Percentiles rank a stretch among this genome's conserved stretches.
Conservation (phyloP, 2,888 invertebrate species). For the Drosophila cognata region DNA sequence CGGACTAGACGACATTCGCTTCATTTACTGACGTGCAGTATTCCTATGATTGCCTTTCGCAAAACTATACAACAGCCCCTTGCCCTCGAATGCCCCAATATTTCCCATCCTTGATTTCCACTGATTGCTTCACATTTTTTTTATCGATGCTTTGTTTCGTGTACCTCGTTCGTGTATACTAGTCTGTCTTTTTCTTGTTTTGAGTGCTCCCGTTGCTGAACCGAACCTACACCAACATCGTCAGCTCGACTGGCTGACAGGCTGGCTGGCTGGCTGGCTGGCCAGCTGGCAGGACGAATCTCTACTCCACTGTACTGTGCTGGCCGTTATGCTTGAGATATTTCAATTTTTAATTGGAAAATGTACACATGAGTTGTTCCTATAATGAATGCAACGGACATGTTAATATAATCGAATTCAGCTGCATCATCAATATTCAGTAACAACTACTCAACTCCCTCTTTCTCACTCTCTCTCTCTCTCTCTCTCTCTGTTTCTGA, state of each 20-base stretch:
- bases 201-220: not conserved
- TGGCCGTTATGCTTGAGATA: constrained; percentile 73
- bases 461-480: not conserved
- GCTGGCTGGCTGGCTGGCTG: constrained; percentile 8
- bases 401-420: constrained; percentile 61
- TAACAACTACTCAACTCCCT: constrained; percentile 12
- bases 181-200: constrained; percentile 7
- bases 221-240: not conserved
- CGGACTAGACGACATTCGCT: constrained; percentile 33
- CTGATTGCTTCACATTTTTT: constrained; percentile 74
- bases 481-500: not conserved
- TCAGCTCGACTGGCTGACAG: not conserved
- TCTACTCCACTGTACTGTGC: constrained; percentile 7
- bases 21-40: constrained; percentile 77
- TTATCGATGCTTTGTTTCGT: constrained; percentile 61
- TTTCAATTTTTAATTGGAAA: constrained; percentile 84
- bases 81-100: not conserved
- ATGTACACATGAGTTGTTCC: constrained; percentile 82
- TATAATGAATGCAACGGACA: constrained; percentile 77
- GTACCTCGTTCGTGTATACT: constrained; percentile 35
- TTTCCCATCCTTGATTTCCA: constrained; percentile 9
- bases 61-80: constrained; percentile 35
- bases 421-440: constrained; percentile 57
- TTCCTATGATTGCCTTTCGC: constrained; percentile 73
- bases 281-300: constrained; percentile 33